A percentile compares a stretch with the other conserved stretches of the same genome.
Evolutionary conservation across 2,113 vertebrate genomes (phyloP).

Genomic region (Atlantisia rogersi): DNA sequence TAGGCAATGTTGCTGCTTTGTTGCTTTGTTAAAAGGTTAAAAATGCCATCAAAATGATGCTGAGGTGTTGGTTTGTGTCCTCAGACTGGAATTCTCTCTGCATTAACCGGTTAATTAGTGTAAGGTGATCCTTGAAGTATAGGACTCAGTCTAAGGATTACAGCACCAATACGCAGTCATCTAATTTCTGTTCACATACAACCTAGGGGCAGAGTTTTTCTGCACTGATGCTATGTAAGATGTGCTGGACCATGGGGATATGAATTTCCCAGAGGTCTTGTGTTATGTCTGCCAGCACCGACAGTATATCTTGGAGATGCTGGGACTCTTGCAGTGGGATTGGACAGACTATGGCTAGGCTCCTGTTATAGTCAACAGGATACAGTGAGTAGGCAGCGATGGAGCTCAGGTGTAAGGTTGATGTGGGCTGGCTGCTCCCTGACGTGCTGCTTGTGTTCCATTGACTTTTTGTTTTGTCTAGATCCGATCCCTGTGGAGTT

Average conservation of each 20-base stretch:
- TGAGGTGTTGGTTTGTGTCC: background rate
- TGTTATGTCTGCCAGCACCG: background rate
- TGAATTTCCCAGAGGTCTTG: no score
- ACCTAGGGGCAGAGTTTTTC: background rate
- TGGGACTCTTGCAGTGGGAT: background rate
- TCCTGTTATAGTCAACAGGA: background rate
- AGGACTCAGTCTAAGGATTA: background rate
- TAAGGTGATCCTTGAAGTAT: background rate
- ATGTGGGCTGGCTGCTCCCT: background rate
- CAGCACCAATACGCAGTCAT: background rate
- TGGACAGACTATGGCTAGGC: background rate
- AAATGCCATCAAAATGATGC: background rate
- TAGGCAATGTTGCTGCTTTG: background rate
- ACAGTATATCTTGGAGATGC: background rate
- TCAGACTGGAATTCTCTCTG: background rate
- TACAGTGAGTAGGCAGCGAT: background rate
- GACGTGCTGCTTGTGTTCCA: background rate
- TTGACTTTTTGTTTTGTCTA: background rate
- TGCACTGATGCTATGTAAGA: background rate
- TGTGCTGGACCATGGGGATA: rapidly evolving
- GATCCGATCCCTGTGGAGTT: background rate
- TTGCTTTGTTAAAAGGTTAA: background rate
- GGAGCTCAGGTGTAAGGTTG: background rate
- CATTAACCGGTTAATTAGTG: background rate
- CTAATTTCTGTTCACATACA: background rate